Evolutionary conservation across 2,888 invertebrate genomes (phyloP).

Genomic region (Tipula lateralis): DNA sequence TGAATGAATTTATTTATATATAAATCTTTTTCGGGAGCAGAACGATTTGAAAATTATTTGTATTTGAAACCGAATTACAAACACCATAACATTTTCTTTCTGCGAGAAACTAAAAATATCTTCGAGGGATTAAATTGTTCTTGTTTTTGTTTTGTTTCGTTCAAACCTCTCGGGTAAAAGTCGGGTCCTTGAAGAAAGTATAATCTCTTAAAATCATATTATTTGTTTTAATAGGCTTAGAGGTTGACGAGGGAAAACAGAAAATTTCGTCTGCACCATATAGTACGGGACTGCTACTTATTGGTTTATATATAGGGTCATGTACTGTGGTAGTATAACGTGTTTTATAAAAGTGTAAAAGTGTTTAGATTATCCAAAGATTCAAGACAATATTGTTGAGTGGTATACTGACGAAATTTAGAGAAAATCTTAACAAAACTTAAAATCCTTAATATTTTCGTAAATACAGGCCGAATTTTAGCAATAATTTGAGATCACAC

Average conservation of each 20-base stretch:
- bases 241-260: not conserved
- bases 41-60: not conserved
- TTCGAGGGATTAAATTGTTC: not conserved
- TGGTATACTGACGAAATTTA: no score
- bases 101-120: not conserved
- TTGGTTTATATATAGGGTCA: no score
- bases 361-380: no score
- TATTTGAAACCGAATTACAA: not conserved
- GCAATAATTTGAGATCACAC: no score
- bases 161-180: not conserved
- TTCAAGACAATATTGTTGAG: no score
- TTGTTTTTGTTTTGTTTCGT: not conserved
- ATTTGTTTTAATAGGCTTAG: not conserved
- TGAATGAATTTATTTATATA: not conserved
- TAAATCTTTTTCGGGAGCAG: not conserved
- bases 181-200: not conserved
- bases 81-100: not conserved
- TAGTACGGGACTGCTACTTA: no score
- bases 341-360: no score
- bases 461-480: no score
- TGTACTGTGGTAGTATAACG: no score
- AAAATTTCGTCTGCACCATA: no score
- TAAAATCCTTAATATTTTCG: no score
- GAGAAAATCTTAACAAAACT: no score
- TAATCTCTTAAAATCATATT: slow-evolving; percentile 11